Percentiles rank a stretch among this genome's conserved stretches.
These are phyloP conservation scores for Cheilosia scutellata DNA, from an alignment of 2,888 invertebrate species.

Conservation along the genomic window DNA sequence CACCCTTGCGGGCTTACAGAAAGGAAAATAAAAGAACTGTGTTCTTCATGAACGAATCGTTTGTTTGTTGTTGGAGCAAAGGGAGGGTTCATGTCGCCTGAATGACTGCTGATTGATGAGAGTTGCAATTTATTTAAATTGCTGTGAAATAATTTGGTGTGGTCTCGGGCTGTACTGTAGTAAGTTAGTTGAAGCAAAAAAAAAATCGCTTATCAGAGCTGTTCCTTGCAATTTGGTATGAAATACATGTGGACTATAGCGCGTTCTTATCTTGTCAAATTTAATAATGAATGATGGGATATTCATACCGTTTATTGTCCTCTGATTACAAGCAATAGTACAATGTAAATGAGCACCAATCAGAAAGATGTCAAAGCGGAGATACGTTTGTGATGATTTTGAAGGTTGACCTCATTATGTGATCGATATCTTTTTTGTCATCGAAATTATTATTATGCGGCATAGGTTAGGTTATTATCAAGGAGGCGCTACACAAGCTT, in stretches of 20 bases:
- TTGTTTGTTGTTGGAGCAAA: constrained; percentile 1
- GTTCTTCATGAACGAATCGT: constrained; percentile 19
- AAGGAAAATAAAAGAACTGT: constrained; percentile 14
- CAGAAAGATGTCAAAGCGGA: constrained; percentile 7
- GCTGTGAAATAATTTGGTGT: constrained; percentile 63
- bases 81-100: constrained; percentile 32
- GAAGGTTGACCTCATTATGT: too few species aligned
- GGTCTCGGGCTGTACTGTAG: not conserved
- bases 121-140: constrained; percentile 72
- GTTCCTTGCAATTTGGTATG: constrained; percentile 45
- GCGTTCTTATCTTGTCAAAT: constrained; percentile 33
- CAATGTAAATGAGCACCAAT: constrained; percentile 25
- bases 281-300: constrained; percentile 29
- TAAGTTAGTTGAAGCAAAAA: not conserved
- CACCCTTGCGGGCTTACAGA: not conserved
- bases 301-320: not conserved
- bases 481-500: too few species aligned
- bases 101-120: constrained; percentile 71
- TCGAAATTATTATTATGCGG: too few species aligned
- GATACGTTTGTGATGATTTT: too few species aligned
- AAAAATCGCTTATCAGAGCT: constrained; percentile 31
- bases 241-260: constrained; percentile 19
- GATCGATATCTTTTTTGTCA: too few species aligned
- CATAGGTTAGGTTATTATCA: too few species aligned
- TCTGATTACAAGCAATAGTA: constrained; percentile 1